Evolutionary conservation across 92 coral and sea anemone species (phyloP), one percentile per base, ranked within the genome.

Genomic region (Porites evermanni): DNA sequence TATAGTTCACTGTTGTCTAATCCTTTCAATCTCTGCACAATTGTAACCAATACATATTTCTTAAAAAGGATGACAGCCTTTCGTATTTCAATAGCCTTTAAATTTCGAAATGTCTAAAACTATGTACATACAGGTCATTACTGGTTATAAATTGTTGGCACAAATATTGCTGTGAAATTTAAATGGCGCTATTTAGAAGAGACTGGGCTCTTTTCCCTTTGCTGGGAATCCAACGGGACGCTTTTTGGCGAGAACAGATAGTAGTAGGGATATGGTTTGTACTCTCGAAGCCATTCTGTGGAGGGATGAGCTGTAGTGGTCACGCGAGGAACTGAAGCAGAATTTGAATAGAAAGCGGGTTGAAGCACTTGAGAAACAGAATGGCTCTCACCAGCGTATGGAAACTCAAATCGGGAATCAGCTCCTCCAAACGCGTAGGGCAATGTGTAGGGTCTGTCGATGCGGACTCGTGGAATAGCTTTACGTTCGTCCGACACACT

Each of bases 231-330:
- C 4, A 63, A 7, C 12, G 87, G 16, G 11, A 59, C 64, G 52
- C 61, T 73, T 50, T 54, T 64, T 17, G 87, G 80, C 8, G 87
- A 83, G 56, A 83, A 64, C 67, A 83, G 16, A 50, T 73, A 83
- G 38, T 50, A 75, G 18, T 74, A 83, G 0, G 73, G 87, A 11
- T 73, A 83, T 9, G 80, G 80, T 54, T 83, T 83, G 77, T 83
- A 83, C 13, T 83, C 87, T 20, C 50, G 76, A 47, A 83, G 87
- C 80, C 87, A 83, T 47, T 74, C 80, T 6, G 74, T 73, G 2
- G 87, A 64, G 4, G 80, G 13, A 44, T 74, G 80, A 9, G 51
- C 14, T 4, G 64, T 13, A 24, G 72, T 1, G 32, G 52, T 52
- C 32, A 63, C 32, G 13, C 52, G n/a, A 1, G 87, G 80, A 12